Evolutionary conservation across 2,113 vertebrate species (phyloP).

Genomic region (Sinosuthora webbiana): DNA sequence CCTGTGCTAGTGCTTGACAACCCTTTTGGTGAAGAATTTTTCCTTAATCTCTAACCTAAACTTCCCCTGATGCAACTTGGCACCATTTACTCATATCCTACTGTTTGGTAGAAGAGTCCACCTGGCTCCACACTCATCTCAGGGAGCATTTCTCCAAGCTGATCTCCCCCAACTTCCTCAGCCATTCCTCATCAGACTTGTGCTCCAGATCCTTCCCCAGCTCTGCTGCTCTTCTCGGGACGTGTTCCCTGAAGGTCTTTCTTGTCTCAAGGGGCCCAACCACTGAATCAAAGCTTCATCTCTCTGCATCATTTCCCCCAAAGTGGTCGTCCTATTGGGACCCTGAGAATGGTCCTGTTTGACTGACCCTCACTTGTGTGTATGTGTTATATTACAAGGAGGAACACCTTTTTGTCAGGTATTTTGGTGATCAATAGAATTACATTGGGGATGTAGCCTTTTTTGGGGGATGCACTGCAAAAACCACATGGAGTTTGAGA

Average conservation of each 20-base stretch:
- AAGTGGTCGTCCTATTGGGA: background rate
- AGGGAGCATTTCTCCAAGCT: background rate
- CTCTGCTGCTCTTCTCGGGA: background rate
- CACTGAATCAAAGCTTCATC: background rate
- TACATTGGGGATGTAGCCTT: background rate
- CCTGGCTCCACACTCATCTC: rapidly evolving
- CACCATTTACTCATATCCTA: background rate
- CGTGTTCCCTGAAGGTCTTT: rapidly evolving
- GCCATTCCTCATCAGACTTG: rapidly evolving
- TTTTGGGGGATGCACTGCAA: background rate
- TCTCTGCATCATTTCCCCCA: rapidly evolving
- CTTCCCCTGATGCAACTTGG: background rate
- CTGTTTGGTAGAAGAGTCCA: background rate
- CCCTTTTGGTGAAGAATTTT: background rate
- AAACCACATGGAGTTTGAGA: background rate
- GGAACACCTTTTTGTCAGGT: background rate
- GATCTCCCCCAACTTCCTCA: background rate
- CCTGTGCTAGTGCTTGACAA: background rate
- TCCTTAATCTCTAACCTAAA: background rate
- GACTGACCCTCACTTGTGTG: background rate
- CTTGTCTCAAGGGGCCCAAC: background rate
- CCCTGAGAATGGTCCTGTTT: background rate
- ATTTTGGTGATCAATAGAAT: background rate
- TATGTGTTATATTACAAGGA: background rate
- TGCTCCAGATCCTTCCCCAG: background rate